phyloP scores from a whole-genome alignment of 2,797 vertebrate species.

The Macropus fuliginosus region DNA sequence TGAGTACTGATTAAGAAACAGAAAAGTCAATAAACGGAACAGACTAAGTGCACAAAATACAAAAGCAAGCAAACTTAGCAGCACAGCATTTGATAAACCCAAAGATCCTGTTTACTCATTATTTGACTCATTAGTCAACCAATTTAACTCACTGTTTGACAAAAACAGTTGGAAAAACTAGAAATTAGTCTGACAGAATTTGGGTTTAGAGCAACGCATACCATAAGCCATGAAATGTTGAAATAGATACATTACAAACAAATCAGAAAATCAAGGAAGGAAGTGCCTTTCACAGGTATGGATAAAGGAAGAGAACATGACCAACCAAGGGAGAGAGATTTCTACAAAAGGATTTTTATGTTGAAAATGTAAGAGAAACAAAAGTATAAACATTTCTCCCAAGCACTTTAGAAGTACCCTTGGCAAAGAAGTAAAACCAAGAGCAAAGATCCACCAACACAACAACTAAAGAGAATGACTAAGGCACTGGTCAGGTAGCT shows the following conservation, averaged over 20 bases:
- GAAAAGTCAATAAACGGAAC: too few species aligned
- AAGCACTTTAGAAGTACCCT: not conserved
- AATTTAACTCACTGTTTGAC: too few species aligned
- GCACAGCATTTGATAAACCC: too few species aligned
- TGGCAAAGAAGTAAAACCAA: not conserved
- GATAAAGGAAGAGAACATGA: not conserved
- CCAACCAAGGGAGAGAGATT: not conserved
- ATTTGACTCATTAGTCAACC: too few species aligned
- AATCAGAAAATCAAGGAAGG: not conserved
- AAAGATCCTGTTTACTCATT: too few species aligned
- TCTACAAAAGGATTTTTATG: not conserved
- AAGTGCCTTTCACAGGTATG: not conserved
- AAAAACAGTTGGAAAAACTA: too few species aligned
- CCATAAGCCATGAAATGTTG: not conserved
- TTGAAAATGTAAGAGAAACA: not conserved
- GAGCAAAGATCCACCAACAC: not conserved
- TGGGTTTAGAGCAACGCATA: not conserved
- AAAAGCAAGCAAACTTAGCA: too few species aligned
- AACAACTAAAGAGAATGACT: not conserved
- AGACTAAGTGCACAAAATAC: too few species aligned
- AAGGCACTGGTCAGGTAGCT: not conserved
- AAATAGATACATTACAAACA: not conserved
- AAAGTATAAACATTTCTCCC: not conserved
- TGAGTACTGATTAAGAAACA: too few species aligned
- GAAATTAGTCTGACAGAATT: too few species aligned